Base-by-base conservation (phyloP, 2,888 invertebrate species). In the Heliconius ethilla region DNA sequence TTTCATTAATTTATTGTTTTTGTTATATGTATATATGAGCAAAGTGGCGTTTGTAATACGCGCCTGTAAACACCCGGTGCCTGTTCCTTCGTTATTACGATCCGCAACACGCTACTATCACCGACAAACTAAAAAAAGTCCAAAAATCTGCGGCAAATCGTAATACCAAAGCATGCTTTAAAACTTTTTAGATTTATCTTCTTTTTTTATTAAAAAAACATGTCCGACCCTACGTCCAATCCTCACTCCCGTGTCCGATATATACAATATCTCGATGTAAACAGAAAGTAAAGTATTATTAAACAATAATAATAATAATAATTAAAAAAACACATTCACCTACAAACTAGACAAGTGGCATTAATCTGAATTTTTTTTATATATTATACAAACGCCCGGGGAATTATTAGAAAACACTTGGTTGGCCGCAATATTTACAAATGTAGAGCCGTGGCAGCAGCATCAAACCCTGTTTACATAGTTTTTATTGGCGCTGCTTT, bases 331-430 rank as follows among this genome's bases (percentile, higher is more conserved):
- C 88, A 88, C 88, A 88, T 93, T 89, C 90, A 87, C 92, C 92
- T 93, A 93, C 89, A 84, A 90, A 90, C 93, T 93, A 93, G 86
- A 90, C 86, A 89, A 90, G 92, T 90, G 90, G 90, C 89, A 86
- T 86, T 84, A 78, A 79, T 78, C 27, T 63, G 73, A 73, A 63
- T 63, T 59, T n/a, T n/a, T 59, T 59, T 10, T 10, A n/a, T 73
- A 37, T 72, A 59, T 37, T 40, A 63, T 62, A 74, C 63, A 72
- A 59, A 51, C 74, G 74, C 63, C 74, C 74, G 74, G 74, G 74
- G 74, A 63, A 40, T 40, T 40, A 15, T 63, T 40, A 63, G 62
- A 74, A 40, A 74, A 74, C 15, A 45, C 33, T n/a, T 40, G 62
- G 27, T 63, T 40, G 74, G 40, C 74, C 63, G 37, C n/a, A 74